Evolutionary conservation across 1,140 invertebrate species (phyloP), one percentile per base, ranked within the genome.

Genomic region (Drosophila repletoides): DNA sequence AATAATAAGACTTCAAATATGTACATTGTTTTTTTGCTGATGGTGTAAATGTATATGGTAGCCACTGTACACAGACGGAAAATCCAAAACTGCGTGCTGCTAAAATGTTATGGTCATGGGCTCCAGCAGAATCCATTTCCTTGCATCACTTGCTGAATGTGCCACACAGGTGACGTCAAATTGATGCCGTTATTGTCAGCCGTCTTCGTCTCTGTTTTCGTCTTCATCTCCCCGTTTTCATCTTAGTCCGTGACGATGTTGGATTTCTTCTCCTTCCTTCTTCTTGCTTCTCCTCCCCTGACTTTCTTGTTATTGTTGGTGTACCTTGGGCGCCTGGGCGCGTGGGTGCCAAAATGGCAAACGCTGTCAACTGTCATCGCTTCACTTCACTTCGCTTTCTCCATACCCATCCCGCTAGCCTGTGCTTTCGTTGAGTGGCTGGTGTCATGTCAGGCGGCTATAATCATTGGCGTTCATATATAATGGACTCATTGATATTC

Each of bases 401-500:
- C 19, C 43, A 24, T 3, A 2, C 2, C 43, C 17, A 17, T 46
- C 29, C 61, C 26, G 1, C 14, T n/a, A 5, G 5, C 17, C 0
- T 9, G 10, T 3, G 40, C 40, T 43, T 43, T 19, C 45, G 45
- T 53, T 52, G 72, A 74, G 48, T 65, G 72, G 48, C 43, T 59
- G 55, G 43, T 72, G 77, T 83, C 77, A 76, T 81, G 77, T 81
- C 77, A 81, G 73, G 69, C 72, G 73, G 69, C 73, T 59, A 81
- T 83, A 76, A 76, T 76, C 77, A 83, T 83, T 83, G 77, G 56
- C 73, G 81, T 83, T 83, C 77, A 83, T 83, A 77, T 65, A 83
- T 83, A 83, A 83, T 83, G 73, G 77, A 83, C 77, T 81, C 73
- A 81, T 81, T 81, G 77, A 81, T 81, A 81, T 83, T 81, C 77